A percentile compares a stretch with the other conserved stretches of the same genome.
Evolutionary conservation across 2,797 vertebrate species (phyloP).

Genomic region (Brachymystax lenok): DNA sequence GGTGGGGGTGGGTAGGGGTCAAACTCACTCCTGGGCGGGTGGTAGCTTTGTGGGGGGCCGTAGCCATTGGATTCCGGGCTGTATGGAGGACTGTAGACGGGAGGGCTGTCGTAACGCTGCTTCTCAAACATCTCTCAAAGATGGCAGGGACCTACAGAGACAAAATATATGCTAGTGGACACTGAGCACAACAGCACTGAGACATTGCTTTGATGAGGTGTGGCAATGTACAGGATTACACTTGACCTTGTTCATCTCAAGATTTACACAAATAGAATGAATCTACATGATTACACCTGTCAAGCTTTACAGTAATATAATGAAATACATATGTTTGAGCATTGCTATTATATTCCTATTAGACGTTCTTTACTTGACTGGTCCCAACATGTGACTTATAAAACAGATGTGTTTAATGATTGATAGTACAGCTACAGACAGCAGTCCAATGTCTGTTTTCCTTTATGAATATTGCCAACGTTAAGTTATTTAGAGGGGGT

Average conservation of each 20-base stretch:
- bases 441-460: too few relatives aligned
- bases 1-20: conserved; percentile 76
- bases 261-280: not conserved
- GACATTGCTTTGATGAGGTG: not conserved
- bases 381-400: not conserved
- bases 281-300: too few relatives aligned
- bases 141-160: conserved; percentile 17
- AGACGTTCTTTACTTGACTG: not conserved
- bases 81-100: conserved; percentile 79
- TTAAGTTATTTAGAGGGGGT: too few relatives aligned
- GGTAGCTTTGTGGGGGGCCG: conserved; percentile 70
- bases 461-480: too few relatives aligned
- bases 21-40: conserved; percentile 66
- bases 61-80: conserved; percentile 68
- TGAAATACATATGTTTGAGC: not conserved
- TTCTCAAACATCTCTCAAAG: conserved; percentile 74
- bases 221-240: not conserved
- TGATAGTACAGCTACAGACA: not conserved
- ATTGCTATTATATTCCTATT: not conserved
- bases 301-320: not conserved
- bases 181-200: not conserved
- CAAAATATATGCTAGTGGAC: conserved; percentile 7
- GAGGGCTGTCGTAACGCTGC: conserved; percentile 77
- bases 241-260: not conserved
- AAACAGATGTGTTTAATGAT: not conserved